A percentile compares a stretch with the other conserved stretches of the same genome.
These are phyloP conservation scores for Chaenodraco wilsoni DNA, from an alignment of 2,797 vertebrate species.

Conservation along the genomic window DNA sequence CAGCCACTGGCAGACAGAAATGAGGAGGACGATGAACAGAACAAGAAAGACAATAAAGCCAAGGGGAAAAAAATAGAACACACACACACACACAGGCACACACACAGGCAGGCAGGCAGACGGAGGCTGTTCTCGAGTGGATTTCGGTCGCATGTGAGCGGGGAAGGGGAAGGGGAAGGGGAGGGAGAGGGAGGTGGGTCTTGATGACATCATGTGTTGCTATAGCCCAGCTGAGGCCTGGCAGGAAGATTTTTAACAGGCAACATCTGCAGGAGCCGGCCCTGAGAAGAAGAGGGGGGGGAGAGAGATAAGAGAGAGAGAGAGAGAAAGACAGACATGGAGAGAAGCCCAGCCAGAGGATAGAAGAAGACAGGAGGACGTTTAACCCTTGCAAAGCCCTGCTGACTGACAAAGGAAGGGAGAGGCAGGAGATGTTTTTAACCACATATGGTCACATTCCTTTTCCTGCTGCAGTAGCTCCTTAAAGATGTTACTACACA, in stretches of 20 bases:
- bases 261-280: conserved; percentile 79
- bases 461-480: not conserved
- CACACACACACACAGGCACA: conserved; percentile 20
- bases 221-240: conserved; percentile 84
- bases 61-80: conserved; percentile 26
- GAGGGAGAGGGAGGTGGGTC: conserved; percentile 69
- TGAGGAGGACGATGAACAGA: conserved; percentile 37
- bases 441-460: not conserved
- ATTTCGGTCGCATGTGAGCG: conserved; percentile 73
- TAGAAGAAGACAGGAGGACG: conserved; percentile 39
- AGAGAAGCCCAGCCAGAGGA: conserved; percentile 52
- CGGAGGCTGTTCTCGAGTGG: conserved; percentile 65
- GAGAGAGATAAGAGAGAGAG: not conserved
- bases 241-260: conserved; percentile 80
- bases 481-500: not conserved
- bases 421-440: not conserved
- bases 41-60: conserved; percentile 50
- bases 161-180: conserved; percentile 36
- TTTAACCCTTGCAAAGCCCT: conserved; percentile 62
- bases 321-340: not conserved
- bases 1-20: conserved; percentile 29
- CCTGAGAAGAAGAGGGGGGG: conserved; percentile 29
- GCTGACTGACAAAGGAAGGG: conserved; percentile 22
- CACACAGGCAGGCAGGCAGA: conserved; percentile 31
- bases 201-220: conserved; percentile 87